Percentiles rank a stretch among this genome's conserved stretches.
Conservation (phyloP, 2,113 vertebrate species). For the Psittacara wagleri region DNA sequence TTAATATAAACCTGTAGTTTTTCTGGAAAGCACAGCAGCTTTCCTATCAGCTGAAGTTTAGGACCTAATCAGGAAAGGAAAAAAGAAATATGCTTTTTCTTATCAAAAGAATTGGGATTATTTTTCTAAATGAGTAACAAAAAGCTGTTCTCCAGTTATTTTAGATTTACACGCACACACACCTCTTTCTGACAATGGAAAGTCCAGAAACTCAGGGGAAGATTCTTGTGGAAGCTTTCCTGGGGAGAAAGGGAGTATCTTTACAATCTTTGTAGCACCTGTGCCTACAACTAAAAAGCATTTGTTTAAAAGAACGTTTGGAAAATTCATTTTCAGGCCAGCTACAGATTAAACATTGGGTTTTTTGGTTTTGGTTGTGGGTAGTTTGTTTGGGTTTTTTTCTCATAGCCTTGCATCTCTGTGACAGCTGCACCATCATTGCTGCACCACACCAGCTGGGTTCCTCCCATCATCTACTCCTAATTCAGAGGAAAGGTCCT, state of each 20-base stretch:
- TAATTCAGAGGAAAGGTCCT: neutral
- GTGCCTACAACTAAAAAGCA: neutral
- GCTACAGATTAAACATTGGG: neutral
- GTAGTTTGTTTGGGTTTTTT: neutral
- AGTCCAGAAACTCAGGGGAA: neutral
- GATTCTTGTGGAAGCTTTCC: neutral
- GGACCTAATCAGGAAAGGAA: neutral
- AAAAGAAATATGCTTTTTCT: neutral
- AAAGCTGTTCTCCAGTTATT: neutral
- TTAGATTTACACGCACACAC: neutral
- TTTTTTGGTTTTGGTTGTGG: neutral
- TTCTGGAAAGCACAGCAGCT: neutral
- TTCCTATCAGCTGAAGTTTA: neutral
- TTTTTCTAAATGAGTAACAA: neutral
- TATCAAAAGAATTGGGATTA: fast-evolving
- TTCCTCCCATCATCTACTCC: neutral
- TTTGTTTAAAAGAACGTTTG: neutral
- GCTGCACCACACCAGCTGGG: neutral
- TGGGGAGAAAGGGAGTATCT: neutral
- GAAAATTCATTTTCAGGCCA: neutral
- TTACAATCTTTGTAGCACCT: neutral
- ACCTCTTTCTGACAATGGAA: neutral
- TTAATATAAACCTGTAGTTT: neutral
- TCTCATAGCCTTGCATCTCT: neutral
- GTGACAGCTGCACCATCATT: neutral